These are phyloP conservation scores for Trichomalopsis sarcophagae DNA, from an alignment of 1,140 invertebrate genomes.

Conservation along the genomic window DNA sequence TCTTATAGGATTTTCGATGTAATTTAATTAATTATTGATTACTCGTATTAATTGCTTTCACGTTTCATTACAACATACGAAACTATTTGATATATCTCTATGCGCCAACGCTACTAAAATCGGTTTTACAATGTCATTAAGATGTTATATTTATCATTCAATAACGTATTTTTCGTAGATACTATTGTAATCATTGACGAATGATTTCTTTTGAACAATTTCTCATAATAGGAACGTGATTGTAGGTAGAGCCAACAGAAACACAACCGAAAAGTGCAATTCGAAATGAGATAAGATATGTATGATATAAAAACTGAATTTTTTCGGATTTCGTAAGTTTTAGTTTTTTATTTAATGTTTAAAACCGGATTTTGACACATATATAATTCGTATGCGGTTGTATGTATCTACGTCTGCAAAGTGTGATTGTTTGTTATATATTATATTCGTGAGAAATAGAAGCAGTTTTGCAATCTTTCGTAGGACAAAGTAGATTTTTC, in stretches of 20 bases:
- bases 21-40: not conserved
- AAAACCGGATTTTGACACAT: not conserved
- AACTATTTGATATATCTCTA: not conserved
- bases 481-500: not conserved
- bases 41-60: not conserved
- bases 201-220: not conserved
- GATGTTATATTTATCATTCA: no score
- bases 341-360: not conserved
- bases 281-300: not conserved
- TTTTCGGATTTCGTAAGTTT: conserved; percentile 28
- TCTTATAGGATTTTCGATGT: not conserved
- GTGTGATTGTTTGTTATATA: not conserved
- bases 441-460: conserved; percentile 9
- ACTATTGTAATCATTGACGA: not conserved
- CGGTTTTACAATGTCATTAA: not conserved
- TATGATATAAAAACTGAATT: not conserved
- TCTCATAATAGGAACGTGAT: not conserved
- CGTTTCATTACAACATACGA: not conserved
- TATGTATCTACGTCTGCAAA: conserved; percentile 11
- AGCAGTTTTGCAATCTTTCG: not conserved
- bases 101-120: not conserved
- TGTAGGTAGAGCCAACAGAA: not conserved
- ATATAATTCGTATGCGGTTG: not conserved
- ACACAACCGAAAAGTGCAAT: not conserved
- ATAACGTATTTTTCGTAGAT: not conserved